These are phyloP conservation scores for Ptiloglossa arizonensis DNA, from an alignment of 1,140 invertebrate genomes.

Conservation along the genomic window DNA sequence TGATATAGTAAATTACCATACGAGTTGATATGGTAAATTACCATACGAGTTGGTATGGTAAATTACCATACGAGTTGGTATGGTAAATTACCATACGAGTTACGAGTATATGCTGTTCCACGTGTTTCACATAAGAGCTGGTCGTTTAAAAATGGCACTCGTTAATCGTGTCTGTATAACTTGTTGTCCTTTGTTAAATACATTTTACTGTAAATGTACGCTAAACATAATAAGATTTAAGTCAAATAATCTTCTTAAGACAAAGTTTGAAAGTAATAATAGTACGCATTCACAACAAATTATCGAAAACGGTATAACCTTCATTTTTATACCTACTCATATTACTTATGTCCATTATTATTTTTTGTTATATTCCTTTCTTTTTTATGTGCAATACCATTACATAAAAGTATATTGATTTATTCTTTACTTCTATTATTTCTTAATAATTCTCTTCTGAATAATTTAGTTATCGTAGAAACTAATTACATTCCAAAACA, in stretches of 20 bases:
- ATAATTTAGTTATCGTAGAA: not conserved
- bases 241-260: not conserved
- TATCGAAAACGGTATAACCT: constrained; percentile 22
- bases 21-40: too few relatives aligned
- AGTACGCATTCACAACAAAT: constrained; percentile 9
- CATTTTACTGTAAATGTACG: constrained; percentile 61
- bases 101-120: not conserved
- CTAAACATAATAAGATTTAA: constrained; percentile 17
- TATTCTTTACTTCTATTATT: not conserved
- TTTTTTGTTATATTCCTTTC: not conserved
- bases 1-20: too few relatives aligned
- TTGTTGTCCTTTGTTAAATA: constrained; percentile 51
- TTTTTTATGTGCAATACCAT: not conserved
- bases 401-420: not conserved
- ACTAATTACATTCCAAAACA: not conserved
- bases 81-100: not conserved
- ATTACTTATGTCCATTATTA: constrained; percentile 12
- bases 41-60: too few relatives aligned
- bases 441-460: not conserved
- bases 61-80: too few relatives aligned
- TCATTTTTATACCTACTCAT: not conserved
- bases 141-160: constrained; percentile 71
- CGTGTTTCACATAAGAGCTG: not conserved
- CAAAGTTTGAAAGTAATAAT: not conserved
- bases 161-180: constrained; percentile 58